Evolutionary conservation across 2,888 invertebrate species (phyloP).

Genomic region (Tetramorium bicarinatum): DNA sequence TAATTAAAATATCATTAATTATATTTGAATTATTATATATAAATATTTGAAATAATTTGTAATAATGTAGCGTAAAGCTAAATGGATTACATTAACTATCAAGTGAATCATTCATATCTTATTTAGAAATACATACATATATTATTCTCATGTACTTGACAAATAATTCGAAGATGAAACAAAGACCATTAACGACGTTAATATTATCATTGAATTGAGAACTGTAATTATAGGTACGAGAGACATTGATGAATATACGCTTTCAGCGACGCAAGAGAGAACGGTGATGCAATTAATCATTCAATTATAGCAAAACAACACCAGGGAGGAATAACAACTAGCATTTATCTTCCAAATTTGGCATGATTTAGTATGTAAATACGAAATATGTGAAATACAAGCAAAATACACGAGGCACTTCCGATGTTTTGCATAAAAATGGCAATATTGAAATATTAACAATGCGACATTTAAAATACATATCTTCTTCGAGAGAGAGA

Average conservation of each 20-base stretch:
- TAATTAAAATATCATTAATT: background rate
- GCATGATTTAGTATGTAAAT: slow-evolving; percentile 13
- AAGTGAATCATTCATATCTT: background rate
- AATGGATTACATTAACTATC: background rate
- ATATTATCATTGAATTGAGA: slow-evolving; percentile 60
- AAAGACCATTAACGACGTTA: slow-evolving; percentile 49
- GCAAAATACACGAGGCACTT: background rate
- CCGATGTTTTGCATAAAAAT: background rate
- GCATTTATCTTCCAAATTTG: slow-evolving; percentile 49
- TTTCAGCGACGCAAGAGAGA: slow-evolving; percentile 35
- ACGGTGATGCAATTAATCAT: slow-evolving; percentile 57
- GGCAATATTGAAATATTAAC: background rate
- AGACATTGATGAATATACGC: slow-evolving; percentile 69
- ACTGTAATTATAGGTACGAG: slow-evolving; percentile 62
- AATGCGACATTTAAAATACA: background rate
- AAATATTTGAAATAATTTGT: slow-evolving; percentile 13
- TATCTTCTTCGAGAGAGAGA: background rate
- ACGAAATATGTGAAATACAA: slow-evolving; percentile 13
- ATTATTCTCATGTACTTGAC: slow-evolving; percentile 44
- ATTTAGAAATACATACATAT: background rate
- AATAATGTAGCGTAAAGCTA: background rate
- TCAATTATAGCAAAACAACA: slow-evolving; percentile 47
- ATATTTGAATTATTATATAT: background rate
- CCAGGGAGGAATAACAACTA: slow-evolving; percentile 26
- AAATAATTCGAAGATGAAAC: slow-evolving; percentile 55